Base-by-base conservation (phyloP, 2,113 vertebrate species). In the Festucalex cinctus region DNA sequence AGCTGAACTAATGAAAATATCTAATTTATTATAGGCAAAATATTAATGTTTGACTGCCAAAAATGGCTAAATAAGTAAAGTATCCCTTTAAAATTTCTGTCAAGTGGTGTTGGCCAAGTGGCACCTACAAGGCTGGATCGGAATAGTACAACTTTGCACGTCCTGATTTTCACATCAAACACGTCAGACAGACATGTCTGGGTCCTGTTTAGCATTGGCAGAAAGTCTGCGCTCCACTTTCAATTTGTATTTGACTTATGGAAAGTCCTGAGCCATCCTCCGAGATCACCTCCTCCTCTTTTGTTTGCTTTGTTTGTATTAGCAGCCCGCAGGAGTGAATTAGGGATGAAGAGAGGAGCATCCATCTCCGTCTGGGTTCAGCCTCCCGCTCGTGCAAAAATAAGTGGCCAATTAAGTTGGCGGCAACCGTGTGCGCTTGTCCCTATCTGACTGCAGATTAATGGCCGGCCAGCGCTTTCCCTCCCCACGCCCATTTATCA, bases 351-450 rank as follows among this genome's bases (percentile, higher is more conserved):
- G 83, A 49, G 78, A 88, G 81, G 75, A 85, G 88, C 88, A 90
- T 93, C 89, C 86, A 94, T 94, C 93, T 91, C 90, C 92, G 89
- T 85, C 73, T 70, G 43, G 49, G 78, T 63, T 82, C 63, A 71
- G 78, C 78, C 77, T 75, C 66, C 57, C 69, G 77, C 89, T 88
- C 80, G 78, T 88, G 81, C 85, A 90, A 81, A 94, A 93, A 92
- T 92, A 94, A 93, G 93, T 91, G 90, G 87, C 94, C 95, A 96
- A 98, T 97, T 96, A 95, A 94, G 89, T 94, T 91, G 92, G 89
- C 91, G 58, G 80, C 70, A 44, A 94, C 92, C 91, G 91, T 86
- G 86, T 89, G 91, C 88, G 91, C 93, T 91, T 91, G 92, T 94
- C 91, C 91, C 93, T 92, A 94, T 93, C 93, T 93, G 91, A 83